Conservation (phyloP, 1,140 invertebrate species). For the Caligus rogercresseyi region DNA sequence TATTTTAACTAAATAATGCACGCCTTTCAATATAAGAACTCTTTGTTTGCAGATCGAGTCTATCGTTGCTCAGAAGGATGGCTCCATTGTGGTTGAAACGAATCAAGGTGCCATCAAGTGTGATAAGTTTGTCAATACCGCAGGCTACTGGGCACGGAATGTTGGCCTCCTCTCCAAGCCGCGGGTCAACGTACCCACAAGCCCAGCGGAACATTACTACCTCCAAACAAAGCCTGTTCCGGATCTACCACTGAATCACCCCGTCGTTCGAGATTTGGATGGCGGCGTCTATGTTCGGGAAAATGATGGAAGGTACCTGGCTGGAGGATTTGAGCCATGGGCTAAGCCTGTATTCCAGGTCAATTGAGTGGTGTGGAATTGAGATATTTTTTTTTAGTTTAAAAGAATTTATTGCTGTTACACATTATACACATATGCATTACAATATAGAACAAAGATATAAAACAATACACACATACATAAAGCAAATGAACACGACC, state of each 20-base stretch:
- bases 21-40: constrained; percentile 24
- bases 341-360: constrained; percentile 31
- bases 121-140: constrained; percentile 40
- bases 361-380: too few species aligned
- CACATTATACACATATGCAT: too few species aligned
- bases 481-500: too few species aligned
- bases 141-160: constrained; percentile 29
- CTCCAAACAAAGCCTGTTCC: constrained; percentile 35
- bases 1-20: too few species aligned
- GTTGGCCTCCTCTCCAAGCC: constrained; percentile 31
- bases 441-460: too few species aligned
- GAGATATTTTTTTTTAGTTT: too few species aligned
- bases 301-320: constrained; percentile 32
- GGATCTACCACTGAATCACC: constrained; percentile 31
- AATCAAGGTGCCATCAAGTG: constrained; percentile 35
- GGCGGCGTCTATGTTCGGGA: constrained; percentile 34
- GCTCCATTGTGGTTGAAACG: constrained; percentile 35
- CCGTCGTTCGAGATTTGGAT: constrained; percentile 35
- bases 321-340: constrained; percentile 35
- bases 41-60: constrained; percentile 28
- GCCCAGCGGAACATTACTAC: constrained; percentile 38
- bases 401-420: too few species aligned
- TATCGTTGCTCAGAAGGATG: constrained; percentile 24
- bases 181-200: constrained; percentile 34
- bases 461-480: too few species aligned